Evolutionary conservation across 2,888 invertebrate genomes (phyloP).

Genomic region (Meghimatium bilineatum): DNA sequence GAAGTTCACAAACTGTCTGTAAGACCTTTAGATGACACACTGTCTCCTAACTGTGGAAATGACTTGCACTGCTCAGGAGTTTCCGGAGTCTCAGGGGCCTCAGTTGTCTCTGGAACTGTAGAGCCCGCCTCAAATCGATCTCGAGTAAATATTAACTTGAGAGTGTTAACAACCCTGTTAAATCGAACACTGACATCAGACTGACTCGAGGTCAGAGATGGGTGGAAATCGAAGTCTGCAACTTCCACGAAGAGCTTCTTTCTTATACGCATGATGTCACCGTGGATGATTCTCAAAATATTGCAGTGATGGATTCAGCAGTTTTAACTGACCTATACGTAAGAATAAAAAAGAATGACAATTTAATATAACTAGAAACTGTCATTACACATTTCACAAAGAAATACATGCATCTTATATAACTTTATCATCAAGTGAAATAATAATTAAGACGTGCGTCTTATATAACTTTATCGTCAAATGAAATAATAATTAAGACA

Average conservation of each 20-base stretch:
- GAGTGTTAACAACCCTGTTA: not conserved
- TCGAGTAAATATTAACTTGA: conserved; percentile 37
- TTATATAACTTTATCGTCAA: too few relatives aligned
- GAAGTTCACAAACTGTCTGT: not conserved
- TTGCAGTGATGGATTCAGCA: not conserved
- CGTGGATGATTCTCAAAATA: not conserved
- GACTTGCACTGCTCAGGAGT: not conserved
- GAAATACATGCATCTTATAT: too few relatives aligned
- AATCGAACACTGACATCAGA: conserved; percentile 4
- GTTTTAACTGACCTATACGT: not conserved
- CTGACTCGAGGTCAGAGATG: conserved; percentile 43
- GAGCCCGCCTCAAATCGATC: not conserved
- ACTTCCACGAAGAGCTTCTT: conserved; percentile 58
- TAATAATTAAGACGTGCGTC: too few relatives aligned
- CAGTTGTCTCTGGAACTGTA: not conserved
- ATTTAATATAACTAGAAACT: too few relatives aligned
- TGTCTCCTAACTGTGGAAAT: not conserved
- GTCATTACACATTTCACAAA: too few relatives aligned
- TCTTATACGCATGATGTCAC: conserved; percentile 46
- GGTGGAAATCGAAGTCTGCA: conserved; percentile 69
- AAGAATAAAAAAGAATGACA: not conserved
- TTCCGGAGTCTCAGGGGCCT: too few relatives aligned
- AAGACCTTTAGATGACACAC: not conserved
- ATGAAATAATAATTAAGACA: too few relatives aligned
- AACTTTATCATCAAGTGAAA: too few relatives aligned